These are phyloP conservation scores for Drosophila nasuta DNA, from an alignment of 1,140 invertebrate genomes.

Conservation along the genomic window DNA sequence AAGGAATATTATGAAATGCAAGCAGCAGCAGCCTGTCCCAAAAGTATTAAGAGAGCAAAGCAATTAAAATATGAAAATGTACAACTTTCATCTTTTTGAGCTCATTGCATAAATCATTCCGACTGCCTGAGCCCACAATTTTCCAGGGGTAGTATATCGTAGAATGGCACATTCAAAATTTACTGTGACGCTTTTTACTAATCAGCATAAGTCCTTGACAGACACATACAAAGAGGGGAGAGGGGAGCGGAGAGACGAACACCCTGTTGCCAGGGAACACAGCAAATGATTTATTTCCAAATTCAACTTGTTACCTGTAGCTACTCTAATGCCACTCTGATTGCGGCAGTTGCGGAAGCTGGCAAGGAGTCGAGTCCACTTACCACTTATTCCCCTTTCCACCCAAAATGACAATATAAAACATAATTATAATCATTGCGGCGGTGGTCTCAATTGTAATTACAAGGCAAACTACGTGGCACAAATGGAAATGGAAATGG, in stretches of 20 bases:
- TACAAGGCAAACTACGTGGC: constrained; percentile 71
- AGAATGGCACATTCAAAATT: constrained; percentile 69
- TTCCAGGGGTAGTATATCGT: constrained; percentile 6
- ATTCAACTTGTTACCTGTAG: constrained; percentile 68
- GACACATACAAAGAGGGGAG: constrained; percentile 17
- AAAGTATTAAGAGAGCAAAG: constrained; percentile 84
- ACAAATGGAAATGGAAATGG: constrained; percentile 38
- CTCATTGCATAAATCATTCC: constrained; percentile 83
- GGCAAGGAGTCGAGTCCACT: constrained; percentile 10
- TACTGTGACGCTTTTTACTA: constrained; percentile 82
- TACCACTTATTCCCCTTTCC: neutral
- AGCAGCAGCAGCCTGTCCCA: constrained; percentile 59
- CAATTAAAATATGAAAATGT: constrained; percentile 84
- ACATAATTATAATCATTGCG: constrained; percentile 82
- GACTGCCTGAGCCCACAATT: constrained; percentile 66
- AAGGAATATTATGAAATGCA: constrained; percentile 54
- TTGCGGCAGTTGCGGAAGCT: neutral
- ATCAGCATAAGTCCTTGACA: constrained; percentile 78
- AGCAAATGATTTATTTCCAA: constrained; percentile 75
- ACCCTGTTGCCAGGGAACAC: constrained; percentile 45
- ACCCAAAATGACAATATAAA: constrained; percentile 59
- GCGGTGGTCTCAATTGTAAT: constrained; percentile 75
- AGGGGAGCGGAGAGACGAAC: neutral
- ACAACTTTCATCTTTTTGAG: constrained; percentile 84
- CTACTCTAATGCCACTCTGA: constrained; percentile 59